These are phyloP conservation scores for Wiebesia pumilae DNA, from an alignment of 1,140 invertebrate genomes.

Conservation along the genomic window DNA sequence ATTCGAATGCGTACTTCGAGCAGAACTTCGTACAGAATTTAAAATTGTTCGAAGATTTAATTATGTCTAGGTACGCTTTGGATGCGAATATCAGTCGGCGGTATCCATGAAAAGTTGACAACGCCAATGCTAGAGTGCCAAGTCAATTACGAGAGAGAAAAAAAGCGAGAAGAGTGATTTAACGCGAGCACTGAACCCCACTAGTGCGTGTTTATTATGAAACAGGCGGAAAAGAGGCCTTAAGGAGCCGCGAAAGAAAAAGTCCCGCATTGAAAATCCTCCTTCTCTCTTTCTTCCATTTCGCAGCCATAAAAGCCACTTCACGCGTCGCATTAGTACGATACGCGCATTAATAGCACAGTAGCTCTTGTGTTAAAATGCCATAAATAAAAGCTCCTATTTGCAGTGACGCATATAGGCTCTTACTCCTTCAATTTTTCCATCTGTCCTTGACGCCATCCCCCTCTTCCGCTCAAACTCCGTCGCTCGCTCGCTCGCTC, in stretches of 20 bases:
- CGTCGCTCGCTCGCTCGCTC: background rate
- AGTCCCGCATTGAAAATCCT: slow-evolving; percentile 30
- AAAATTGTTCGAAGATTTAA: background rate
- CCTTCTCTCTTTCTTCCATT: slow-evolving; percentile 21
- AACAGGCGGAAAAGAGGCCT: slow-evolving; percentile 25
- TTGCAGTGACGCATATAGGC: slow-evolving; percentile 20
- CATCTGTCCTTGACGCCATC: background rate
- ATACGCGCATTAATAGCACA: slow-evolving; percentile 50
- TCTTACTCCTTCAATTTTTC: slow-evolving; percentile 22
- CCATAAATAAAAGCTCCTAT: slow-evolving; percentile 47
- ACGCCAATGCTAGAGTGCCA: background rate
- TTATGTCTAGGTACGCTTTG: slow-evolving; percentile 19
- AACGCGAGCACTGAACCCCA: background rate
- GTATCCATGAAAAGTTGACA: slow-evolving; percentile 43
- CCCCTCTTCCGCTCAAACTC: background rate
- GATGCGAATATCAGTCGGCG: slow-evolving; percentile 25
- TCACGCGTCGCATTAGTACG: slow-evolving; percentile 46
- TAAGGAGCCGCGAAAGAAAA: slow-evolving; percentile 36
- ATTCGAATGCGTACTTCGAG: background rate
- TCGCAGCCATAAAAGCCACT: slow-evolving; percentile 45
- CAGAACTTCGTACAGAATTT: background rate
- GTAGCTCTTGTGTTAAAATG: slow-evolving; percentile 45
- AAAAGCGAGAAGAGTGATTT: slow-evolving; percentile 17
- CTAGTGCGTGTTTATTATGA: slow-evolving; percentile 29
- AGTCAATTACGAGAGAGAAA: slow-evolving; percentile 39